phyloP scores from a whole-genome alignment of 2,113 vertebrate genomes.

The Oryzias woworae region DNA sequence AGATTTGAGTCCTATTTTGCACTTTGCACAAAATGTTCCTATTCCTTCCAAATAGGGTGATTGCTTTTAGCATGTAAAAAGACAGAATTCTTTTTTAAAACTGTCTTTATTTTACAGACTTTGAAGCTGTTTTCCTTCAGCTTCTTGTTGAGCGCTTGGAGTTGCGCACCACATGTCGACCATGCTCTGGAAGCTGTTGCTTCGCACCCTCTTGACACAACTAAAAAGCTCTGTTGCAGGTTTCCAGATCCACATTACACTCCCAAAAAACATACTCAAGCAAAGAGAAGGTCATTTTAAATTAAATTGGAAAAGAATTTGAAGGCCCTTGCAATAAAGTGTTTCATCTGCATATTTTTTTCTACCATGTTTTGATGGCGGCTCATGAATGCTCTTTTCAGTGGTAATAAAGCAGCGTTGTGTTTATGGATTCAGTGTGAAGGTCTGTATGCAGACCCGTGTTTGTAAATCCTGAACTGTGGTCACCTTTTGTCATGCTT shows the following conservation, averaged over 20 bases:
- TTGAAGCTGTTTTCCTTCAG: too few relatives aligned
- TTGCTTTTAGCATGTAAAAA: too few relatives aligned
- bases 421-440: constrained; percentile 33
- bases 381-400: too few relatives aligned
- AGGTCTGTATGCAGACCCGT: constrained; percentile 13
- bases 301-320: constrained; percentile 29
- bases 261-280: background rate
- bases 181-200: background rate
- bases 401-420: background rate
- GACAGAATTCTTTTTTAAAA: too few relatives aligned
- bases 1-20: constrained; percentile 17
- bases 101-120: too few relatives aligned
- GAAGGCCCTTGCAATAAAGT: constrained; percentile 37
- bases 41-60: background rate
- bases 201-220: background rate
- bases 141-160: too few relatives aligned
- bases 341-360: constrained; percentile 18
- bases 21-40: constrained; percentile 18
- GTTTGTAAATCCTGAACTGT: constrained; percentile 42
- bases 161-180: background rate
- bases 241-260: constrained; percentile 26
- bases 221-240: constrained; percentile 12
- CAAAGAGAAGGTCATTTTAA: constrained; percentile 6
- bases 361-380: constrained; percentile 47
- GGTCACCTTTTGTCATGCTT: constrained; percentile 25